These are phyloP conservation scores for Megalurothrips usitatus DNA, from an alignment of 2,888 invertebrate species.

Conservation along the genomic window DNA sequence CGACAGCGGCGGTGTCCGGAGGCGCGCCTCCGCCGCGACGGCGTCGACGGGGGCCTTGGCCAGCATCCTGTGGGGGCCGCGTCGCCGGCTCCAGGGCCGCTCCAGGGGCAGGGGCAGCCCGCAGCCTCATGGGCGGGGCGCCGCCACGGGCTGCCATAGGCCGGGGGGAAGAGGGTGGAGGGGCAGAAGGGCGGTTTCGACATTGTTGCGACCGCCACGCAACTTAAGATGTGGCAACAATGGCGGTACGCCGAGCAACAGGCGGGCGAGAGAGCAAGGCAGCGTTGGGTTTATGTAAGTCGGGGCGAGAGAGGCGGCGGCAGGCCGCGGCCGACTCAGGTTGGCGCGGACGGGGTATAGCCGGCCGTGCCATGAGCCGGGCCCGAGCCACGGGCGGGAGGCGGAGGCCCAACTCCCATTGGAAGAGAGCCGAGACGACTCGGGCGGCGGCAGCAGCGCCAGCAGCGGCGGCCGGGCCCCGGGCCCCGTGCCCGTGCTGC, in stretches of 20 bases:
- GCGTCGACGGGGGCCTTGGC: not conserved
- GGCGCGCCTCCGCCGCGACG: not conserved
- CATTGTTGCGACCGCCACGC: slow-evolving; percentile 19
- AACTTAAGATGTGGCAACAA: slow-evolving; percentile 23
- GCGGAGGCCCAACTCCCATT: not conserved
- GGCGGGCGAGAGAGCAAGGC: not conserved
- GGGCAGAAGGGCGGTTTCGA: slow-evolving; percentile 3
- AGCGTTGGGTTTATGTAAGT: slow-evolving; percentile 15
- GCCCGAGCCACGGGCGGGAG: not conserved
- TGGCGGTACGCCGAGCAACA: slow-evolving; percentile 14
- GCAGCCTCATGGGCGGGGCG: not conserved
- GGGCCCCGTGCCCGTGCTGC: not conserved
- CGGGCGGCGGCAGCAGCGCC: not conserved
- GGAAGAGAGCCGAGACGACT: not conserved
- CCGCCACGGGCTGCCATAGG: not conserved
- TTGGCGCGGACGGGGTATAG: not conserved
- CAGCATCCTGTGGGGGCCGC: too few species aligned
- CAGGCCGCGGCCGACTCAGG: not conserved
- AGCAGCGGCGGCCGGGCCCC: not conserved
- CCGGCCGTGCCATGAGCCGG: not conserved
- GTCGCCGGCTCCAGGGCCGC: too few species aligned
- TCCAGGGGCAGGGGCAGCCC: not conserved
- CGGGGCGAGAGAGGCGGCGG: not conserved
- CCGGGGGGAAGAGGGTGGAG: too few species aligned
- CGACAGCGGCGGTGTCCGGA: not conserved